Evolutionary conservation across 1,140 invertebrate species (phyloP).

Genomic region (Leptopilina clavipes): DNA sequence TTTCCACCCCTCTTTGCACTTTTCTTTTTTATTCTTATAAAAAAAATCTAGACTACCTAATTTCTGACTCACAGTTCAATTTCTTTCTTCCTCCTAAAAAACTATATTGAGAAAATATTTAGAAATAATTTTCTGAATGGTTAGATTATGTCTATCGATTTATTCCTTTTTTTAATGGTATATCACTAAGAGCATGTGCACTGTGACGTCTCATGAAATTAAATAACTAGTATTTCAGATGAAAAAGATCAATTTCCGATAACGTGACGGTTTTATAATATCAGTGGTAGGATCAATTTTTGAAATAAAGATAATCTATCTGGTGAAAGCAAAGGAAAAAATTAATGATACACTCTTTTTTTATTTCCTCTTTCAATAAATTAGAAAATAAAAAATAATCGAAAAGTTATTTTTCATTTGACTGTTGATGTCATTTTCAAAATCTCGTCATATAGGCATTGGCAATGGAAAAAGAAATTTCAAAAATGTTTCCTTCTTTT

Average conservation of each 20-base stretch:
- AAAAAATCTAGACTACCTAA: conserved; percentile 32
- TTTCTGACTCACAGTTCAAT: conserved; percentile 1
- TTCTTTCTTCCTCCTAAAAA: background rate
- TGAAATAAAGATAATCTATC: conserved; percentile 7
- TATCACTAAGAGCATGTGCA: conserved; percentile 23
- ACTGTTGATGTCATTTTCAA: too few species aligned
- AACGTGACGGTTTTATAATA: background rate
- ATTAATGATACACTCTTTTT: background rate
- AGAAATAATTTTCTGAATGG: conserved; percentile 1
- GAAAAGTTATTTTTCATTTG: too few species aligned
- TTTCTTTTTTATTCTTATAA: conserved; percentile 42
- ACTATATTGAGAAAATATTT: background rate
- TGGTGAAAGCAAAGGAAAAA: background rate
- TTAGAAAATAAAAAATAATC: too few species aligned
- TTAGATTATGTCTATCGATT: background rate
- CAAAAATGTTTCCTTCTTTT: too few species aligned
- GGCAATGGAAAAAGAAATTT: too few species aligned
- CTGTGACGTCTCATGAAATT: conserved; percentile 15
- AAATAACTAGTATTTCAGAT: conserved; percentile 6
- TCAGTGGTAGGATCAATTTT: background rate
- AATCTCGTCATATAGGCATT: too few species aligned
- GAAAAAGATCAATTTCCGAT: background rate
- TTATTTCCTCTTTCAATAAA: too few species aligned
- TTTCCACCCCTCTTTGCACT: conserved; percentile 39
- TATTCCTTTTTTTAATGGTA: background rate